Percentiles rank a stretch among this genome's conserved stretches.
Conservation (phyloP, 2,797 vertebrate genomes). For the Typhlichthys subterraneus region DNA sequence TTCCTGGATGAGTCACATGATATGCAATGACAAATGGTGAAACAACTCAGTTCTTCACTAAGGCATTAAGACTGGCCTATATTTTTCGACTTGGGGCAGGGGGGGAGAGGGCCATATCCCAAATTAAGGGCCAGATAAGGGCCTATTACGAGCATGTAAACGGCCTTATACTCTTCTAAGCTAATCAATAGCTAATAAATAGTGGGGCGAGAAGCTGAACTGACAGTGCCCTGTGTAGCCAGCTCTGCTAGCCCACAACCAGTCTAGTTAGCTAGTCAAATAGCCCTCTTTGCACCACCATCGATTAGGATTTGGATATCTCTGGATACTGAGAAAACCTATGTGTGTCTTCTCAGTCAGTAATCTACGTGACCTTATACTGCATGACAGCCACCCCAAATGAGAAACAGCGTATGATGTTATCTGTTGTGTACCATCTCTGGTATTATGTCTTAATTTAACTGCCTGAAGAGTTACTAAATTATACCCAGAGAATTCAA, state of each 20-base stretch:
- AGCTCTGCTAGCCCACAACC: constrained; percentile 49
- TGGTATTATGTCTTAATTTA: too few relatives aligned
- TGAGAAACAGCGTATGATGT: too few relatives aligned
- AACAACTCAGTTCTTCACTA: constrained; percentile 59
- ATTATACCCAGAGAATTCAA: too few relatives aligned
- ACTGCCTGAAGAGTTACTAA: too few relatives aligned
- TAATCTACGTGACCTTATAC: too few relatives aligned
- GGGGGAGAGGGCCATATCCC: constrained; percentile 73
- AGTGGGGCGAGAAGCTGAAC: constrained; percentile 60
- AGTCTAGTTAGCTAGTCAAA: constrained; percentile 37
- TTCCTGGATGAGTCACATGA: constrained; percentile 60
- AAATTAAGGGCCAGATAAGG: constrained; percentile 68
- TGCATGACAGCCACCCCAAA: too few relatives aligned
- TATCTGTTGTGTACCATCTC: too few relatives aligned
- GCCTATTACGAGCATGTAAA: constrained; percentile 55
- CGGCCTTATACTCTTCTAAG: constrained; percentile 61
- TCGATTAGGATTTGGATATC: constrained; percentile 61
- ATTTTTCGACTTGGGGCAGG: constrained; percentile 53
- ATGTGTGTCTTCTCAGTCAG: constrained; percentile 32
- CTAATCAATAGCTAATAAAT: too few relatives aligned
- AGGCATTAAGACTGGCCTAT: constrained; percentile 74
- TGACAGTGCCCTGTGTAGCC: constrained; percentile 52
- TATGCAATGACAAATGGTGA: constrained; percentile 65
- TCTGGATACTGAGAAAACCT: constrained; percentile 59
- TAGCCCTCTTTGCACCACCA: constrained; percentile 49